phyloP scores from a whole-genome alignment of 2,888 invertebrate genomes.

The Choreutis nemorana region DNA sequence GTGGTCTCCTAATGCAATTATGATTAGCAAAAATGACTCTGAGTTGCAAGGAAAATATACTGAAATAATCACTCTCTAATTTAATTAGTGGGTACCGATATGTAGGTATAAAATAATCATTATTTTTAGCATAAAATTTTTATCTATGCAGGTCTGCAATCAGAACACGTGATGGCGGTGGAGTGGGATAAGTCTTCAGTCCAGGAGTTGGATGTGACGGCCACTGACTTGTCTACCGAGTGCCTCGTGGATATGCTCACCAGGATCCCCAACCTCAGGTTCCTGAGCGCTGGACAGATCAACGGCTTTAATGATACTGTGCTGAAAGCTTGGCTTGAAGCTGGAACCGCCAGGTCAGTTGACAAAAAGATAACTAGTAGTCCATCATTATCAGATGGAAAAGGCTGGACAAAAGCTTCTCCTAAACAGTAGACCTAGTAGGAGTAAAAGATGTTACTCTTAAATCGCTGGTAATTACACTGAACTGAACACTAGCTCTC shows the following conservation, averaged over 20 bases:
- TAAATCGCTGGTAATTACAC: too few relatives aligned
- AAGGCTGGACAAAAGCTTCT: too few relatives aligned
- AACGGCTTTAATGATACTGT: constrained; percentile 98
- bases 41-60: too few relatives aligned
- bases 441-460: too few relatives aligned
- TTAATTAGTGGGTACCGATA: too few relatives aligned
- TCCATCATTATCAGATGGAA: too few relatives aligned
- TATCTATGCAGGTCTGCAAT: constrained; percentile 75
- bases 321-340: constrained; percentile 89
- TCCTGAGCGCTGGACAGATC: constrained; percentile 94
- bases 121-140: constrained; percentile 8
- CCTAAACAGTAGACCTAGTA: too few relatives aligned
- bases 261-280: constrained; percentile 84
- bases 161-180: constrained; percentile 92
- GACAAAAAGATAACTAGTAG: too few relatives aligned
- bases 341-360: constrained; percentile 76
- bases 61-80: too few relatives aligned
- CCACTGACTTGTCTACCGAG: constrained; percentile 94
- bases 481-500: too few relatives aligned
- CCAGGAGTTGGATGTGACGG: constrained; percentile 96
- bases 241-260: constrained; percentile 92
- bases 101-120: neutral
- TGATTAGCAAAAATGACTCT: too few relatives aligned
- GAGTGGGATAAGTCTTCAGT: constrained; percentile 98
- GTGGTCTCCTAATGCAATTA: too few relatives aligned